These are phyloP conservation scores for Xenopus laevis DNA, from an alignment of 2,113 vertebrate genomes.

Conservation along the genomic window DNA sequence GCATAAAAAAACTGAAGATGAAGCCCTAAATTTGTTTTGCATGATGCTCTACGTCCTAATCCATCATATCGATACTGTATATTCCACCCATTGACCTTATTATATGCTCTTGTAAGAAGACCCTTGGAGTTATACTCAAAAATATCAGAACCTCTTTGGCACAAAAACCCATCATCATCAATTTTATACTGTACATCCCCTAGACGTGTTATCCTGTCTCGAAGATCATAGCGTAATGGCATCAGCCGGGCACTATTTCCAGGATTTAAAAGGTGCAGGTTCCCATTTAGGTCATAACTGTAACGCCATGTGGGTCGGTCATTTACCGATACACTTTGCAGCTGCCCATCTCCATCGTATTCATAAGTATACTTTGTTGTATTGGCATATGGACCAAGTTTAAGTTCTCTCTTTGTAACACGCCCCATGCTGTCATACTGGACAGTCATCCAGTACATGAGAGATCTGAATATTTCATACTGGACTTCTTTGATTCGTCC, in stretches of 20 bases:
- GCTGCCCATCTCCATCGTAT: conserved; percentile 93
- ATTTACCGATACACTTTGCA: conserved; percentile 92
- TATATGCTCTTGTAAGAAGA: conserved; percentile 88
- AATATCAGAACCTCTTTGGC: conserved; percentile 84
- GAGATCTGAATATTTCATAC: conserved; percentile 95
- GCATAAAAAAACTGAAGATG: conserved; percentile 97
- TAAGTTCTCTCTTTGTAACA: conserved; percentile 93
- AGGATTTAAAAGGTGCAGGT: conserved; percentile 90
- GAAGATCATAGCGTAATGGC: conserved; percentile 90
- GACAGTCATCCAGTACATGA: conserved; percentile 99
- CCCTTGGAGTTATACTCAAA: conserved; percentile 98
- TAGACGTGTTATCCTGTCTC: conserved; percentile 91
- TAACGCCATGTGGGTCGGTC: conserved; percentile 97
- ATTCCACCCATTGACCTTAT: conserved; percentile 85
- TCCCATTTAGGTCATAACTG: conserved; percentile 95
- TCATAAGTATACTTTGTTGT: conserved; percentile 97
- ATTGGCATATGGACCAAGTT: conserved; percentile 95
- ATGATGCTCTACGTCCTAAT: conserved; percentile 88
- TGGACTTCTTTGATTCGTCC: conserved; percentile 98
- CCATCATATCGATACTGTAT: conserved; percentile 95
- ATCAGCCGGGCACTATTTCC: conserved; percentile 89
- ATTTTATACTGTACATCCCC: conserved; percentile 93
- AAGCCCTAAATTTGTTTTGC: conserved; percentile 90
- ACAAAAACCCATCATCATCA: conserved; percentile 91
- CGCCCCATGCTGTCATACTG: conserved; percentile 97